Evolutionary conservation across 2,888 invertebrate genomes (phyloP).

Genomic region (Zygothrica quintamaculata): DNA sequence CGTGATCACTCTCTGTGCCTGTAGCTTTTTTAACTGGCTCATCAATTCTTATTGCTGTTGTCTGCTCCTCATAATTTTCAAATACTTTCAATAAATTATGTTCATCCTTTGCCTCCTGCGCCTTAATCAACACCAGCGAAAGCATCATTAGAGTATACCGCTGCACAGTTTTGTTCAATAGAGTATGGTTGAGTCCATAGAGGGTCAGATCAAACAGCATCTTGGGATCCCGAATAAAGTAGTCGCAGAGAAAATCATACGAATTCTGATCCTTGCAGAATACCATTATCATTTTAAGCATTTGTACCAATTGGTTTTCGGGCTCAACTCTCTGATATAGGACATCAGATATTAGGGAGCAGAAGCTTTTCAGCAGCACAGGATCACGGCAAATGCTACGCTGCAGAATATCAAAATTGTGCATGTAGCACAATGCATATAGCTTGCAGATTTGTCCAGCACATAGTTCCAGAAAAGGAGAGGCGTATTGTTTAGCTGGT

Average conservation of each 20-base stretch:
- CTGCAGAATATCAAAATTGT: slow-evolving; percentile 72
- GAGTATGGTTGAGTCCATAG: slow-evolving; percentile 45
- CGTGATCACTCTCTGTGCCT: background rate
- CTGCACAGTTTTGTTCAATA: slow-evolving; percentile 52
- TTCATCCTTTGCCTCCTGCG: slow-evolving; percentile 6
- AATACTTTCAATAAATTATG: slow-evolving; percentile 37
- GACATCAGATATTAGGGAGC: slow-evolving; percentile 48
- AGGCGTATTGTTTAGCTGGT: background rate
- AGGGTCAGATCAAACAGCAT: slow-evolving; percentile 62
- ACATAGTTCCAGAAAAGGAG: slow-evolving; percentile 63
- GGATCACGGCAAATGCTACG: slow-evolving; percentile 79
- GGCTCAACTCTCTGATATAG: slow-evolving; percentile 10
- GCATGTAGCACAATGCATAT: slow-evolving; percentile 68
- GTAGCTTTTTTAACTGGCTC: background rate
- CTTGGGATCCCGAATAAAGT: slow-evolving; percentile 45
- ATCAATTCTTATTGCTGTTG: background rate
- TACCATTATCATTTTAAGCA: slow-evolving; percentile 70
- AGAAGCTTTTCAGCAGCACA: slow-evolving; percentile 56
- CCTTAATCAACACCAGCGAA: slow-evolving; percentile 68
- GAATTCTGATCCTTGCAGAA: slow-evolving; percentile 74
- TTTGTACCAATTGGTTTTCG: slow-evolving; percentile 23
- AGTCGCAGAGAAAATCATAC: slow-evolving; percentile 65
- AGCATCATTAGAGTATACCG: slow-evolving; percentile 60
- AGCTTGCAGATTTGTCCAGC: slow-evolving; percentile 77
- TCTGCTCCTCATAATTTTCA: slow-evolving; percentile 19